phyloP scores from a whole-genome alignment of 1,140 invertebrate genomes.

The Drosophila fuyamai region DNA sequence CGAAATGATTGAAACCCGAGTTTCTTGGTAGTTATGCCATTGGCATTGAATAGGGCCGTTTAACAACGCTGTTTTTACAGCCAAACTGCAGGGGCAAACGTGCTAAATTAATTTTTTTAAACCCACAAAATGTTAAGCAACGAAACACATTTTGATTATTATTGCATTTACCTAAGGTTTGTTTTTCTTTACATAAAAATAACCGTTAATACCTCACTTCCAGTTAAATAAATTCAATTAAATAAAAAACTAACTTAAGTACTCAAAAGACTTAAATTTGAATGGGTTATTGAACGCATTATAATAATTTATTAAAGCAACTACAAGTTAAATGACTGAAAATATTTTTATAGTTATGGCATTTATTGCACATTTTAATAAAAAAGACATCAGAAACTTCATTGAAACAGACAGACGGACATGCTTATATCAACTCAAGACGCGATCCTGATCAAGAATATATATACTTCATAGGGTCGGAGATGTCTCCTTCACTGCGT shows the following conservation, averaged over 20 bases:
- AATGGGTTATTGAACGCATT: too few relatives aligned
- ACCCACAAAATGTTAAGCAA: not conserved
- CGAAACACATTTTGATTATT: not conserved
- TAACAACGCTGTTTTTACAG: constrained; percentile 9
- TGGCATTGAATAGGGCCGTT: constrained; percentile 23
- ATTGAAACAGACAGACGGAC: too few relatives aligned
- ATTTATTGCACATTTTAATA: too few relatives aligned
- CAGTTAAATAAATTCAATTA: not conserved
- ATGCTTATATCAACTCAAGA: too few relatives aligned
- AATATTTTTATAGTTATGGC: too few relatives aligned
- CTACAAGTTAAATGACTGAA: too few relatives aligned
- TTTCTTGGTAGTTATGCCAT: constrained; percentile 21
- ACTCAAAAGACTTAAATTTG: too few relatives aligned
- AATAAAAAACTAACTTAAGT: not conserved
- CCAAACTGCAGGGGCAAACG: constrained; percentile 16
- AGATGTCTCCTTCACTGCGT: too few relatives aligned
- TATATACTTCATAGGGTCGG: too few relatives aligned
- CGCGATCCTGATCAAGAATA: too few relatives aligned
- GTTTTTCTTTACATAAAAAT: not conserved
- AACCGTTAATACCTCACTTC: not conserved
- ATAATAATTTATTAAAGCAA: too few relatives aligned
- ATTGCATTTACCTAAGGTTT: not conserved
- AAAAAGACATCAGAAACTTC: too few relatives aligned
- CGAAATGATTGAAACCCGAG: constrained; percentile 12
- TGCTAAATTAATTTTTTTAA: constrained; percentile 19